These are phyloP conservation scores for Timema cristinae DNA, from an alignment of 2,888 invertebrate species.

Conservation along the genomic window DNA sequence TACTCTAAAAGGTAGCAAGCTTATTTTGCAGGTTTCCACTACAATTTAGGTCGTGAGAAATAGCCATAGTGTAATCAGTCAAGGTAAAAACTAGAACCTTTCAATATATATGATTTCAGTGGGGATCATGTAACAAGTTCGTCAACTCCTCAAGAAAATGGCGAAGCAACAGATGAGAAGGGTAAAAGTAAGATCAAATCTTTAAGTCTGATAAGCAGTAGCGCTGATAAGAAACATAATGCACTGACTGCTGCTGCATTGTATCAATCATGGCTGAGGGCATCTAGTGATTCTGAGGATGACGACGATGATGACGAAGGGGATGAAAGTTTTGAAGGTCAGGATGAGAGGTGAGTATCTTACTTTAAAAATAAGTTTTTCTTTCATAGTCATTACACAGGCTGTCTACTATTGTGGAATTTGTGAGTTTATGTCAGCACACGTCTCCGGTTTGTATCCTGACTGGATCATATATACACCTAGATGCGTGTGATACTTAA, in stretches of 20 bases:
- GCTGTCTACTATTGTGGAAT: too few relatives aligned
- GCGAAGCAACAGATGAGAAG: constrained; percentile 22
- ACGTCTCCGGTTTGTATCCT: constrained; percentile 20
- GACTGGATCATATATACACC: neutral
- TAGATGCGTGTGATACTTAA: neutral
- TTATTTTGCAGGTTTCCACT: too few relatives aligned
- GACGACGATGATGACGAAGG: constrained; percentile 28
- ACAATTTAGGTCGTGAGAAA: too few relatives aligned
- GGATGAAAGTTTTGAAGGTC: constrained; percentile 29
- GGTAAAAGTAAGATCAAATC: constrained; percentile 32
- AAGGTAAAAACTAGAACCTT: too few relatives aligned
- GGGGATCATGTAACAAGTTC: constrained; percentile 18
- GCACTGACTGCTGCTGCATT: constrained; percentile 20
- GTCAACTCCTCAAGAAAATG: constrained; percentile 24
- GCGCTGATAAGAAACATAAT: constrained; percentile 18
- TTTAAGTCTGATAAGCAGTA: constrained; percentile 19
- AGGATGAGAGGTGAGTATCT: constrained; percentile 23
- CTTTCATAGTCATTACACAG: neutral
- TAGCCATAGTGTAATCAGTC: too few relatives aligned
- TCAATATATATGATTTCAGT: neutral
- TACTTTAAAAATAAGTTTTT: neutral
- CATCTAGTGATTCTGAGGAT: constrained; percentile 20
- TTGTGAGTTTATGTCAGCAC: too few relatives aligned
- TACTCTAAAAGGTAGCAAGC: too few relatives aligned
- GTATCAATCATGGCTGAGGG: constrained; percentile 23